These are phyloP conservation scores for Lutraria lutraria DNA, from an alignment of 2,888 invertebrate genomes.

Conservation along the genomic window DNA sequence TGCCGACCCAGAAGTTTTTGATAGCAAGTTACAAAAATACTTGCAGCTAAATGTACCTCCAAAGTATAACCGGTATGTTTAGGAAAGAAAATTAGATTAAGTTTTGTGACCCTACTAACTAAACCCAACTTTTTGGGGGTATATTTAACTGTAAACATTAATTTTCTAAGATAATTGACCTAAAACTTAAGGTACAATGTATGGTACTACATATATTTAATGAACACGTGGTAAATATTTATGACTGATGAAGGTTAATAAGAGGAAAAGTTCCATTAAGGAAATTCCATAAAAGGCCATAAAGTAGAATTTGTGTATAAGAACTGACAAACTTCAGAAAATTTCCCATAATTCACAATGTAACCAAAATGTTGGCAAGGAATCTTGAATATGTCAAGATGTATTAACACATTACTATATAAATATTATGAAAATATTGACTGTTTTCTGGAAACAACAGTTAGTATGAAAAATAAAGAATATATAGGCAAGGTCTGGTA, in stretches of 20 bases:
- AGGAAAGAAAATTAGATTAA: too few relatives aligned
- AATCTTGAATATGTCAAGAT: background rate
- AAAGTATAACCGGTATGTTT: too few relatives aligned
- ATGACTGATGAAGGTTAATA: background rate
- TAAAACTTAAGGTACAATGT: background rate
- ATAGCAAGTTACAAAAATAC: too few relatives aligned
- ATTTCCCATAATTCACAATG: conserved; percentile 1
- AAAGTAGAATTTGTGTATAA: background rate
- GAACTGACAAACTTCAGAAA: conserved; percentile 8
- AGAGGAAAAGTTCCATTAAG: too few relatives aligned
- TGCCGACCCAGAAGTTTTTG: too few relatives aligned
- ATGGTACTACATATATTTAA: background rate
- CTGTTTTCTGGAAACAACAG: background rate
- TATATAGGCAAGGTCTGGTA: background rate
- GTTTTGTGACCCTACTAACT: too few relatives aligned
- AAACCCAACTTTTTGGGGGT: too few relatives aligned
- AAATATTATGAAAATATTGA: conserved; percentile 14
- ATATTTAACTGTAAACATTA: too few relatives aligned
- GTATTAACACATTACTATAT: conserved; percentile 17
- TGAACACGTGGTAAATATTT: background rate
- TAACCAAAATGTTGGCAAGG: conserved; percentile 7
- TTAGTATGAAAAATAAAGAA: background rate
- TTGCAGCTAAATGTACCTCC: too few relatives aligned
- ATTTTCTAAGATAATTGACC: too few relatives aligned
- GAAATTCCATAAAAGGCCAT: background rate